phyloP scores from a whole-genome alignment of 2,888 invertebrate species.

The Athetis lepigone region DNA sequence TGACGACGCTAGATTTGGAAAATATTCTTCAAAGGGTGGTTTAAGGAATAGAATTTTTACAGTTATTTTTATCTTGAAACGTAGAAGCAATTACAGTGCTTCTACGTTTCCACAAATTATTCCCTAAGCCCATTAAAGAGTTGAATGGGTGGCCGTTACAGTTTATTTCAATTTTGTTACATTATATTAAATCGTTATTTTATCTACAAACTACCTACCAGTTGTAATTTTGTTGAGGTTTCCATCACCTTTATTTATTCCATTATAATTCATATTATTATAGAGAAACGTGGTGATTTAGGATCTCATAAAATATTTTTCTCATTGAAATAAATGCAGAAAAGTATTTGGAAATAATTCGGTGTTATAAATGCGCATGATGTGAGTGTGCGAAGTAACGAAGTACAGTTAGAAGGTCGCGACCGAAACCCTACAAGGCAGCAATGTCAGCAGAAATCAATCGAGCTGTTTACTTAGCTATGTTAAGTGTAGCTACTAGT shows the following conservation, averaged over 20 bases:
- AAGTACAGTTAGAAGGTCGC: slow-evolving; percentile 67
- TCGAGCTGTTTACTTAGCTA: slow-evolving; percentile 57
- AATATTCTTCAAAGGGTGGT: not conserved
- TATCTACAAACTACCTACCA: too few relatives aligned
- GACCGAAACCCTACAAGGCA: slow-evolving; percentile 73
- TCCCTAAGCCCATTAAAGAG: slow-evolving; percentile 7
- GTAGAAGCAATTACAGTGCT: not conserved
- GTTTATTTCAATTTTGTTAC: slow-evolving; percentile 20
- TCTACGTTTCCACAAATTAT: not conserved
- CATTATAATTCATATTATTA: too few relatives aligned
- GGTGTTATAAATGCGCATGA: slow-evolving; percentile 46
- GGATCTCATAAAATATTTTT: slow-evolving; percentile 14
- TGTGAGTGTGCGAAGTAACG: slow-evolving; percentile 56
- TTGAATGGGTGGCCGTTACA: slow-evolving; percentile 25
- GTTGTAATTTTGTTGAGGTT: too few relatives aligned
- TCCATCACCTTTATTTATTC: too few relatives aligned
- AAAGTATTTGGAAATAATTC: slow-evolving; percentile 25
- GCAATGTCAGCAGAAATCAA: slow-evolving; percentile 77
- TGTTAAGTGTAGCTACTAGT: slow-evolving; percentile 16
- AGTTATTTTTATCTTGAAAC: not conserved
- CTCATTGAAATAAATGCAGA: slow-evolving; percentile 12
- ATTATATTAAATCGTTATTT: slow-evolving; percentile 16
- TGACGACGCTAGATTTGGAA: not conserved
- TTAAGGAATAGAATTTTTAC: not conserved
- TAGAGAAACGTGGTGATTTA: too few relatives aligned